Percentiles rank a stretch among this genome's conserved stretches.
Conservation (phyloP, 2,888 invertebrate genomes). For the Netelia melanura region DNA sequence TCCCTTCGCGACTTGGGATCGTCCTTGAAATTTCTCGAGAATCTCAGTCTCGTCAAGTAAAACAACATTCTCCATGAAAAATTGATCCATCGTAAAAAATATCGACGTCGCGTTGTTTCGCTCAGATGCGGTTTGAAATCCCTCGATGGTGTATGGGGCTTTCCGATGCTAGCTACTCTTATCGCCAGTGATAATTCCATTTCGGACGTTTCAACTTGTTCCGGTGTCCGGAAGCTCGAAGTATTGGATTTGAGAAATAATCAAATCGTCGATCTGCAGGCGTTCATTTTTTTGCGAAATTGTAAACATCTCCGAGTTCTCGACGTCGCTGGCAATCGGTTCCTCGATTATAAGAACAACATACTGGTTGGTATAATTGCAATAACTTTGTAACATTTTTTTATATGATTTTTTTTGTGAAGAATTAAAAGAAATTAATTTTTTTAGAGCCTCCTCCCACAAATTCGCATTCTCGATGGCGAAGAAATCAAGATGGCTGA, state of each 20-base stretch:
- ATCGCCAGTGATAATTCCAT: conserved; percentile 63
- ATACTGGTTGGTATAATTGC: conserved; percentile 51
- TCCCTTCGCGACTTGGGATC: conserved; percentile 69
- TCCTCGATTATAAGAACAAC: conserved; percentile 57
- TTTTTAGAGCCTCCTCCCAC: conserved; percentile 60
- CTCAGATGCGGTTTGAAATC: conserved; percentile 62
- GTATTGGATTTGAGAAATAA: conserved; percentile 62
- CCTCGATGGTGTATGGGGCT: conserved; percentile 67
- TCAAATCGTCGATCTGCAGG: conserved; percentile 51
- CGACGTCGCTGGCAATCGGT: conserved; percentile 53
- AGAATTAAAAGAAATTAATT: background rate
- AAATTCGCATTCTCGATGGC: conserved; percentile 66
- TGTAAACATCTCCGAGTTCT: conserved; percentile 60
- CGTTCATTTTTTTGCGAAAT: conserved; percentile 60
- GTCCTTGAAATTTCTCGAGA: conserved; percentile 51
- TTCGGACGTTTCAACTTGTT: conserved; percentile 61
- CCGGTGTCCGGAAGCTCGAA: conserved; percentile 58
- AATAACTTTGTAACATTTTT: background rate
- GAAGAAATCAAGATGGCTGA: conserved; percentile 23
- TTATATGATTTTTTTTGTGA: background rate
- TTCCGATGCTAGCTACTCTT: conserved; percentile 53
- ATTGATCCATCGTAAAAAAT: background rate
- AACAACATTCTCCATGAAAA: background rate
- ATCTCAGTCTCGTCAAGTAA: conserved; percentile 64
- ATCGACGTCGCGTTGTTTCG: background rate